Evolutionary conservation across 2,797 vertebrate species (phyloP), one percentile per base, ranked within the genome.

Genomic region (Acestrorhynchus altus): DNA sequence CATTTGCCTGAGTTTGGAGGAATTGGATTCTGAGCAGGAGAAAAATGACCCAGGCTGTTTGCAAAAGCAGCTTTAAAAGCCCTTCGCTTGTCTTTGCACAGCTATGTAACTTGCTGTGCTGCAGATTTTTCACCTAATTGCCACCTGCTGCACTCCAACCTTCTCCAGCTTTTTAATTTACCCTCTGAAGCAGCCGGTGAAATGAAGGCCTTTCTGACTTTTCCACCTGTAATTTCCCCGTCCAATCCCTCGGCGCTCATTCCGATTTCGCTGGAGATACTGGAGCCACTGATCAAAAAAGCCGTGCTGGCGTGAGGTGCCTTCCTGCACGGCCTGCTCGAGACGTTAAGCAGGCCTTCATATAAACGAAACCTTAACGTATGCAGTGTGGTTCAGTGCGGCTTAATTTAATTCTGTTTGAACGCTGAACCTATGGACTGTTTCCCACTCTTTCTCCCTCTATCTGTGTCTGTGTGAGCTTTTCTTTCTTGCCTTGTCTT

Each of bases 151-250:
- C 22, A 16, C 7, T 15, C 4, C 26, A 26, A 46, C 42, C 22
- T 67, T 47, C 64, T 47, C 24, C 42, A 26, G 63, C n/a, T 66
- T 46, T 66, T 46, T 66, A 66, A 66, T 46, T 66, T 42, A 40
- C 22, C 12, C 39, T 65, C 4, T 10, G 63, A 66, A 66, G 12
- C n/a, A 65, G 20, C n/a, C 63, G 16, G 5, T 7, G 18, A 49
- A 28, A 28, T 67, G 22, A 28, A 49, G 59, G 26, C 22, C 64
- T 18, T 67, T 31, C 42, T 66, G 20, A 16, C 64, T 26, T 18
- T 46, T 66, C 46, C 28, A 49, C 16, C 13, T 20, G 46, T 28
- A 28, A 49, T 67, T 39, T 67, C 44, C 64, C 11, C 42, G 4
- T 18, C 6, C 39, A 9, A 15, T 28, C 44, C 26, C 24, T 28